Evolutionary conservation across 2,888 invertebrate genomes (phyloP).

Genomic region (Azorinus chamasolen): DNA sequence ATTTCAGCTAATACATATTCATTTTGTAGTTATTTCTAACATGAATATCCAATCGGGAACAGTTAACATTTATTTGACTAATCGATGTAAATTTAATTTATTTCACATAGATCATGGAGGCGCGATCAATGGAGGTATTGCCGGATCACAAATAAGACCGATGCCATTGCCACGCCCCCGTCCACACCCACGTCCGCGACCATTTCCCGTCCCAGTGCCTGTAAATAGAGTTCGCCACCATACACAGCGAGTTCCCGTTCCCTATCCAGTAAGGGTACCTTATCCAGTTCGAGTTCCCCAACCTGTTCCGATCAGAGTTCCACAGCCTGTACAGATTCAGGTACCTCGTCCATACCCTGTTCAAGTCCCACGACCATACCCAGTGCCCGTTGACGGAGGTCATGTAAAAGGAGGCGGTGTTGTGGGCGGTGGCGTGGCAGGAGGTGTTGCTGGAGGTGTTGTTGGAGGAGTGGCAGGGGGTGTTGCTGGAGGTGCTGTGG

Average conservation of each 20-base stretch:
- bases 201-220: constrained; percentile 12
- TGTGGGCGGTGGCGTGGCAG: constrained; percentile 1
- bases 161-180: constrained; percentile 4
- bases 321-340: constrained; percentile 40
- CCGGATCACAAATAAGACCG: neutral
- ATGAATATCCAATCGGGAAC: too few species aligned
- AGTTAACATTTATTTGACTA: too few species aligned
- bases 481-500: constrained; percentile 2
- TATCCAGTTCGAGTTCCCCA: constrained; percentile 35
- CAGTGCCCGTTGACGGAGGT: constrained; percentile 15
- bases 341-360: constrained; percentile 54
- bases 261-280: constrained; percentile 51
- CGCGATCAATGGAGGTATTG: neutral
- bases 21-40: too few species aligned
- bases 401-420: neutral
- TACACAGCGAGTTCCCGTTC: constrained; percentile 44
- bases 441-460: constrained; percentile 2
- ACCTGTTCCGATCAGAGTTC: constrained; percentile 31
- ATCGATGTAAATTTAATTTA: too few species aligned
- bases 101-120: too few species aligned
- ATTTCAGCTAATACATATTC: too few species aligned
- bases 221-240: constrained; percentile 6
- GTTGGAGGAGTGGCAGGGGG: neutral
- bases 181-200: constrained; percentile 13
- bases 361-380: constrained; percentile 44